Conservation (phyloP, 2,797 vertebrate genomes). For the Ptychadena robeensis region DNA sequence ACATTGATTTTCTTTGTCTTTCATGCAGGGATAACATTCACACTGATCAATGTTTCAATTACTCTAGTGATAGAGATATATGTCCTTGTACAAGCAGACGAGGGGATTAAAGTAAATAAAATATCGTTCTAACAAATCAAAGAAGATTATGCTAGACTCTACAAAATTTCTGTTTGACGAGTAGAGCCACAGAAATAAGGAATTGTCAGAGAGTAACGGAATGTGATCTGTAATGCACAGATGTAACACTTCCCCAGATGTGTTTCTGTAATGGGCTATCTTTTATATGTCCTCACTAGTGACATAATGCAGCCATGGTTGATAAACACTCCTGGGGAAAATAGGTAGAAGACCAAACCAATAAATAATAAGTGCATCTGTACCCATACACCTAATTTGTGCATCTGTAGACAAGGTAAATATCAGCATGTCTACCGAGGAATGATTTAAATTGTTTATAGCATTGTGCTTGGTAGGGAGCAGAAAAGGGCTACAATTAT, state of each 20-base stretch:
- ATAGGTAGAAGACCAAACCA: constrained; percentile 65
- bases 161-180: constrained; percentile 46
- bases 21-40: constrained; percentile 71
- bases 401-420: constrained; percentile 63
- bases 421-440: constrained; percentile 44
- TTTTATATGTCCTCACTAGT: constrained; percentile 66
- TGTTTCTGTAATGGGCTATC: constrained; percentile 65
- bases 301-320: constrained; percentile 68
- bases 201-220: background rate
- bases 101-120: constrained; percentile 58
- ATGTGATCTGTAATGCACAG: constrained; percentile 55
- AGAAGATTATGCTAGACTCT: constrained; percentile 51
- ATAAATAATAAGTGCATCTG: constrained; percentile 68
- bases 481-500: constrained; percentile 35
- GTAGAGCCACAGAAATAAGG: constrained; percentile 3
- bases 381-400: constrained; percentile 60
- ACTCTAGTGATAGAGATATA: constrained; percentile 44
- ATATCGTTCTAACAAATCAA: constrained; percentile 47
- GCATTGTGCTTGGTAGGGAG: constrained; percentile 27
- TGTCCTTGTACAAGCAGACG: constrained; percentile 64
- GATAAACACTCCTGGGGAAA: constrained; percentile 64
- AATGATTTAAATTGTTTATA: constrained; percentile 56
- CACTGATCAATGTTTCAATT: constrained; percentile 74
- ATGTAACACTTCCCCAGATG: constrained; percentile 50
- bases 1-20: constrained; percentile 76